Percentiles rank a stretch among this genome's conserved stretches.
Evolutionary conservation across 2,797 vertebrate species (phyloP).

Genomic region (Pangasius larnaudii): DNA sequence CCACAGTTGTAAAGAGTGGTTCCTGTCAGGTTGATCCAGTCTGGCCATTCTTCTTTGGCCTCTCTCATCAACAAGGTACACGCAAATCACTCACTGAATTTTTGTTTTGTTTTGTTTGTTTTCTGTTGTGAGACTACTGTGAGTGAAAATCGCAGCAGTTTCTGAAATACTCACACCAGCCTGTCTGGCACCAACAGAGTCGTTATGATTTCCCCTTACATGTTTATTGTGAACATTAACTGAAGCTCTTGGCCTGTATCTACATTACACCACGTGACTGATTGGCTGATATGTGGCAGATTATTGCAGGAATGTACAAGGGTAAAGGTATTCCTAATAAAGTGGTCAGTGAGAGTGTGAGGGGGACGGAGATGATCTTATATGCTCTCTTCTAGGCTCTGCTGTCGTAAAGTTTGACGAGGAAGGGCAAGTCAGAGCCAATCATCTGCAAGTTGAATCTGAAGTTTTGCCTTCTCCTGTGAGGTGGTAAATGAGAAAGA

Average conservation of each 20-base stretch:
- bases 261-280: not conserved
- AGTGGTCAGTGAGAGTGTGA: not conserved
- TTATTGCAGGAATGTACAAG: not conserved
- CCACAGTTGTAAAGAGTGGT: not conserved
- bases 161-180: not conserved
- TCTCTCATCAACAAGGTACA: not conserved
- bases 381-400: too few species aligned
- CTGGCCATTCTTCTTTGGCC: not conserved
- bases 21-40: not conserved
- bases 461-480: not conserved
- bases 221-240: not conserved
- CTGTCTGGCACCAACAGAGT: not conserved
- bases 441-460: not conserved
- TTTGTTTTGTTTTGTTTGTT: not conserved
- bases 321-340: not conserved
- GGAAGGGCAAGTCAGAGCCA: not conserved
- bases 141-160: not conserved
- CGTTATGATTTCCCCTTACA: not conserved
- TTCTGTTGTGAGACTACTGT: not conserved
- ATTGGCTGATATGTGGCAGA: too few species aligned
- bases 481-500: not conserved
- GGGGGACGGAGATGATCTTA: not conserved
- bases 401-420: not conserved
- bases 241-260: not conserved
- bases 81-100: not conserved